phyloP scores from a whole-genome alignment of 1,140 invertebrate species.

The Drosophila repleta region DNA sequence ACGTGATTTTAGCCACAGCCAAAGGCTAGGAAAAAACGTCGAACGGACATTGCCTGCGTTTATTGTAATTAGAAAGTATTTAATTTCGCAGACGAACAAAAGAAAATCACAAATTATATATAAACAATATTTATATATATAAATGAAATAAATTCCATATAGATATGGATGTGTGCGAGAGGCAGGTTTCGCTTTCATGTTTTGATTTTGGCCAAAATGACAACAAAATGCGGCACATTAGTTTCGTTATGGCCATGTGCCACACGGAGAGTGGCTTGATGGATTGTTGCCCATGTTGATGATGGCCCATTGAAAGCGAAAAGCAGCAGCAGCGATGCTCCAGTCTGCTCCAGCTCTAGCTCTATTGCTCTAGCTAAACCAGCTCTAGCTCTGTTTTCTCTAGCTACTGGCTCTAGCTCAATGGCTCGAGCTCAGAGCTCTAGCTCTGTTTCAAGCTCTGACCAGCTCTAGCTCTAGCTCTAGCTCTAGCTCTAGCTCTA shows the following conservation, averaged over 20 bases:
- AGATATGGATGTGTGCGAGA: slow-evolving; percentile 35
- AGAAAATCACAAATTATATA: slow-evolving; percentile 29
- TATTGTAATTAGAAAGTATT: slow-evolving; percentile 83
- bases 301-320: slow-evolving; percentile 63
- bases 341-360: too few relatives aligned
- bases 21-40: slow-evolving; percentile 45
- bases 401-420: too few relatives aligned
- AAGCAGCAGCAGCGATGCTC: slow-evolving; percentile 29
- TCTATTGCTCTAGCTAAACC: too few relatives aligned
- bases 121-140: slow-evolving; percentile 12
- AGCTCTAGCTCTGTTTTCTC: too few relatives aligned
- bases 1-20: slow-evolving; percentile 68
- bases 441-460: too few relatives aligned
- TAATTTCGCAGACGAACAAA: slow-evolving; percentile 71
- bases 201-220: slow-evolving; percentile 46
- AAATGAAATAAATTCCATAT: slow-evolving; percentile 40
- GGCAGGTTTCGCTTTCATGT: slow-evolving; percentile 46
- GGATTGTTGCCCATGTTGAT: slow-evolving; percentile 35
- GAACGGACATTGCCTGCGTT: slow-evolving; percentile 69
- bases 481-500: too few relatives aligned
- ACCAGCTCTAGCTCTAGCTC: too few relatives aligned
- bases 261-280: slow-evolving; percentile 9
- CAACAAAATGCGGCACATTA: slow-evolving; percentile 67
- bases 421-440: too few relatives aligned
- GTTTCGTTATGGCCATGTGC: slow-evolving; percentile 70